phyloP scores from a whole-genome alignment of 1,140 invertebrate genomes.

The Orius laevigatus region DNA sequence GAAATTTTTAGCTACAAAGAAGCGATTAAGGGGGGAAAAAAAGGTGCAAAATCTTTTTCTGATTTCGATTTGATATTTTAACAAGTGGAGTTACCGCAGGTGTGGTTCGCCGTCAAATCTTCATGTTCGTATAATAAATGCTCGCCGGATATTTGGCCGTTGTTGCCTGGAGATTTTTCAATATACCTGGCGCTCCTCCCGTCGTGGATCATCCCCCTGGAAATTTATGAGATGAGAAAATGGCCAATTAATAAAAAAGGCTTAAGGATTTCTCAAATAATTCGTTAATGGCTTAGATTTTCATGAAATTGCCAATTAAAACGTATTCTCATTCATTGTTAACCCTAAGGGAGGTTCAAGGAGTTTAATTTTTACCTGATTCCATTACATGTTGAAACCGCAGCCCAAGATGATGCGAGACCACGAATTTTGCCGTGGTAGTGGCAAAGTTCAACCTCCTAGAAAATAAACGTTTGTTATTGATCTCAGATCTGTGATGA shows the following conservation, averaged over 20 bases:
- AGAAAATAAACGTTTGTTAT: conserved; percentile 25
- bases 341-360: no score
- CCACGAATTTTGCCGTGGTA: conserved; percentile 65
- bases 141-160: conserved; percentile 19
- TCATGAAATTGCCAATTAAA: neutral
- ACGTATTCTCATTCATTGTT: no score
- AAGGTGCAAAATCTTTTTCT: no score
- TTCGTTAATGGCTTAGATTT: neutral
- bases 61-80: no score
- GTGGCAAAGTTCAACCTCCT: conserved; percentile 62
- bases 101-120: conserved; percentile 45
- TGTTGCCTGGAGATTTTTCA: conserved; percentile 28
- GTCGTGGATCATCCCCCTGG: conserved; percentile 64
- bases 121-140: conserved; percentile 55
- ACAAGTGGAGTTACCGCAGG: conserved; percentile 40
- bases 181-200: conserved; percentile 61
- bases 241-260: neutral
- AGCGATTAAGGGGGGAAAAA: no score
- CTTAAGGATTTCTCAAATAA: neutral
- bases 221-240: conserved; percentile 16
- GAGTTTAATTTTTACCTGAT: conserved; percentile 34
- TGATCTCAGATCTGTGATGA: conserved; percentile 8
- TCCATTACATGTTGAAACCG: conserved; percentile 68
- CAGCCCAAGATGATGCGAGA: conserved; percentile 56
- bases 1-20: no score